Evolutionary conservation across 2,113 vertebrate genomes (phyloP), one percentile per base, ranked within the genome.

Genomic region (Anarrhichthys ocellatus): DNA sequence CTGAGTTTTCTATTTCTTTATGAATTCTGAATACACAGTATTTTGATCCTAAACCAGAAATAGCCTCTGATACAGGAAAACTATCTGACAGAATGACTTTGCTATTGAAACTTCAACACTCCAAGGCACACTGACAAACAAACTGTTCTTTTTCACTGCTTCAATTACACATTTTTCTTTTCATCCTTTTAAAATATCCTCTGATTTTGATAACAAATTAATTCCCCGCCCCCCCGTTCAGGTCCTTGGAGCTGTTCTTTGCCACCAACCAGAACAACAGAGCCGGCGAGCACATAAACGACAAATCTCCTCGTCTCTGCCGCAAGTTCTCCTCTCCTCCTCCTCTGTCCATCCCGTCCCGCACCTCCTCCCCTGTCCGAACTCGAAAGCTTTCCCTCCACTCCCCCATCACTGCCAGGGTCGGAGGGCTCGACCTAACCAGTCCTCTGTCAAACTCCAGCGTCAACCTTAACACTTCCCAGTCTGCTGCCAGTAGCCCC

Each of bases 311-410:
- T 15, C 96, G 95, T n/a, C 94, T 99, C 17, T 96, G 97, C 85
- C 97, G 98, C 91, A 99, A 99, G 89, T 99, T 99, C 89, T 99
- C 98, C 74, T 98, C 98, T 50, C 98, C 98, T 7, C 98, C 98
- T 40, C 97, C 98, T 0, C 78, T 97, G 67, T 96, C 97, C 9
- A 95, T 97, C 73, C 96, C 96, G 22, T 98, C 98, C 52, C 96
- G 94, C 82, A 97, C 97, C 0, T 97, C 97, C 63, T 99, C 98
- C 4, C 98, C 98, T 0, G 96, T 98, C 62, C 96, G 96, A 83
- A 95, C 95, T 7, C 96, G 98, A 40, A 99, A 99, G 83, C 94
- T 99, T 5, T 99, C 97, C 0, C 94, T 99, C 89, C 98, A 97
- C 81, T 99, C 98, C 3, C 97, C 97, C 1, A 81, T 97, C 86